Conservation (phyloP, 2,888 invertebrate genomes). For the Pseudococcus viburni region DNA sequence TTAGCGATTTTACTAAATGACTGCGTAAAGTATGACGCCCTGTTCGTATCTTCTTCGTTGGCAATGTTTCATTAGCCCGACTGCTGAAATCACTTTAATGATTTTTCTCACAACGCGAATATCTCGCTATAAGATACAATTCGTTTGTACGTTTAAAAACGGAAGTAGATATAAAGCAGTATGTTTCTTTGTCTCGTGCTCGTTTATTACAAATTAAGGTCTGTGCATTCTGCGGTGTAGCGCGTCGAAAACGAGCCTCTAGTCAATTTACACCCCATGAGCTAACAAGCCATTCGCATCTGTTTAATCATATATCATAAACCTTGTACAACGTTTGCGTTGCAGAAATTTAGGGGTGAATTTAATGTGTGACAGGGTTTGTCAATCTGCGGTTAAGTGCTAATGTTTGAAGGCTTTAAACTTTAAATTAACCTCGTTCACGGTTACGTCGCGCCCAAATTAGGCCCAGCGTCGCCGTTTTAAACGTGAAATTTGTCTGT, state of each 20-base stretch:
- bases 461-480: conserved; percentile 31
- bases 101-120: background rate
- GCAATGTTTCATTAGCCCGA: background rate
- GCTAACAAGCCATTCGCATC: conserved; percentile 54
- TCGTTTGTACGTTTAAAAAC: background rate
- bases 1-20: conserved; percentile 5
- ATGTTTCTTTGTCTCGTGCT: conserved; percentile 46
- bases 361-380: conserved; percentile 55
- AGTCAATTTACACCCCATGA: conserved; percentile 57
- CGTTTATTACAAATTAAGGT: conserved; percentile 57
- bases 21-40: background rate
- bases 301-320: conserved; percentile 59
- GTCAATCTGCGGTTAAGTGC: conserved; percentile 57
- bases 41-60: background rate
- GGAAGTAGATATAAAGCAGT: conserved; percentile 30
- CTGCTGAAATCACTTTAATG: background rate
- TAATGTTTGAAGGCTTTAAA: conserved; percentile 58
- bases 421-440: conserved; percentile 57
- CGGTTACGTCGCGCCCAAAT: conserved; percentile 49
- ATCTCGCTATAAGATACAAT: background rate
- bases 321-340: conserved; percentile 50
- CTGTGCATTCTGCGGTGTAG: background rate
- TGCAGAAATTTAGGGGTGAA: conserved; percentile 48
- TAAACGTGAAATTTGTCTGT: background rate
- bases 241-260: conserved; percentile 12